Evolutionary conservation across 2,113 vertebrate species (phyloP).

Genomic region (Dasyprocta punctata): DNA sequence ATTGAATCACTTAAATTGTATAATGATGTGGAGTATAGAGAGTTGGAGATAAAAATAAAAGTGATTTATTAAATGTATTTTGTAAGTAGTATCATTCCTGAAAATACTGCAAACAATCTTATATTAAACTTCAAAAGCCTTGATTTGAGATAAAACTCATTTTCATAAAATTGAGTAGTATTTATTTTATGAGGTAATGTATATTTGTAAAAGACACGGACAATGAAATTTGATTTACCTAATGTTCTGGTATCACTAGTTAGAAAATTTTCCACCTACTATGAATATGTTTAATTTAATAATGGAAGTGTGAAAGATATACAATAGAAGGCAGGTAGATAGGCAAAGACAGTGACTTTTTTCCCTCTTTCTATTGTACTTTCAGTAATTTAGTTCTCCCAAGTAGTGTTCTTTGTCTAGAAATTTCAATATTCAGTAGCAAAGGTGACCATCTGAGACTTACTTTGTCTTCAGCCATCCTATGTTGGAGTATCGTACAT

Average conservation of each 20-base stretch:
- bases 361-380: not conserved
- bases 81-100: not conserved
- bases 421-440: not conserved
- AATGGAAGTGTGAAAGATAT: not conserved
- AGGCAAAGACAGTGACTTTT: not conserved
- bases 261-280: not conserved
- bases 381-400: not conserved
- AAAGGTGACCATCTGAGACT: not conserved
- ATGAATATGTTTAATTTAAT: not conserved
- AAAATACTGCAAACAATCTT: not conserved
- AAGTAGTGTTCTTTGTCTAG: not conserved
- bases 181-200: not conserved
- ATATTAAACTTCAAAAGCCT: not conserved
- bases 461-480: not conserved
- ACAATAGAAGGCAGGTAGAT: not conserved
- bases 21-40: not conserved
- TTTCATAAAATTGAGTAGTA: not conserved
- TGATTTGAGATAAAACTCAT: not conserved
- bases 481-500: not conserved
- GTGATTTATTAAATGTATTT: not conserved
- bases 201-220: not conserved
- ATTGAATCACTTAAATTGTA: not conserved
- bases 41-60: not conserved
- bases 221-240: not conserved
- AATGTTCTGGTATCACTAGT: not conserved